Base-by-base conservation (phyloP, 64 coral and sea anemone genomes). In the Montipora efflorescens region DNA sequence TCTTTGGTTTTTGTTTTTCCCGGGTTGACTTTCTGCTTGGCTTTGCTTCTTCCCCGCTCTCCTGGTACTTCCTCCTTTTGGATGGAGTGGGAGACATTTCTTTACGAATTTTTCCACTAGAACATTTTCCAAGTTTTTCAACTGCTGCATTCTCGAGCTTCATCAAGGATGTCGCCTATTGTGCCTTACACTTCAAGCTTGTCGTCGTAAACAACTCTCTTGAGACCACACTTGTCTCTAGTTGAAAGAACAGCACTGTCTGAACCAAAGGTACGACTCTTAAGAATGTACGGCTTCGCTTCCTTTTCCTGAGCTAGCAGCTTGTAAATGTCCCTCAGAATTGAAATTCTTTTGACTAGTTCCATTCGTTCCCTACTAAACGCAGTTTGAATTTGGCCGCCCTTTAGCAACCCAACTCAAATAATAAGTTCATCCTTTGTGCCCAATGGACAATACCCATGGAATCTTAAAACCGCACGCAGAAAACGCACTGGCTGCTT, bases 321-420 rank as follows among this genome's bases (percentile, higher is more conserved):
- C 46, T 79, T 52, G 78, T 89, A 89, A 57, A 89, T 89, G 76
- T 78, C 87, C 69, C 87, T 74, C 53, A 89, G 72, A 59, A 89
- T 53, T 74, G 87, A 89, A 74, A 89, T 77, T 75, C 72, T 89
- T 78, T 66, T 90, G 16, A 90, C 78, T 78, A 90, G 78, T 90
- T 90, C 18, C 88, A 76, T 90, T 78, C 75, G 49, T 78, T 90
- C 88, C 48, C 78, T 90, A 79, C 75, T 90, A 78, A 90, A 90
- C 78, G 75, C 88, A 90, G 88, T 78, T 90, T 90, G 88, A 25
- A 90, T 90, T 89, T 89, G 85, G 12, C 85, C 69, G 48, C 85
- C 85, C 85, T 88, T 88, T 23, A 88, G 85, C 70, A 88, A 75
- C 57, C 85, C 68, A 2, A 88, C 70, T 28, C 69, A 20, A 88